Evolutionary conservation across 2,888 invertebrate genomes (phyloP).

Genomic region (Polydrusus cervinus): DNA sequence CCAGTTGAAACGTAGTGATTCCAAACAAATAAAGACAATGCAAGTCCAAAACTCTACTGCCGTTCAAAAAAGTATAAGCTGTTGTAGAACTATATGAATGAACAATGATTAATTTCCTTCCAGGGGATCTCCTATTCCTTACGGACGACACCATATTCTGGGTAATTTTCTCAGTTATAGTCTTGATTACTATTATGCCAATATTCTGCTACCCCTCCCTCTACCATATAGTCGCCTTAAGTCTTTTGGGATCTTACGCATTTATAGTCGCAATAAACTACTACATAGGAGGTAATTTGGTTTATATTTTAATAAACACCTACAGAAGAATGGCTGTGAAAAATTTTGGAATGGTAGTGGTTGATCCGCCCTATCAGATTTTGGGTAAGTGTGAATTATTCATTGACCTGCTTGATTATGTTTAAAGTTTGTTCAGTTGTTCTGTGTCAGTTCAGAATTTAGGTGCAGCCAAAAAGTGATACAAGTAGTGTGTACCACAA

Average conservation of each 20-base stretch:
- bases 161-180: slow-evolving; percentile 73
- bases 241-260: slow-evolving; percentile 79
- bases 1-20: too few relatives aligned
- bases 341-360: slow-evolving; percentile 75
- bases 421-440: too few relatives aligned
- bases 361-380: slow-evolving; percentile 77
- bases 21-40: too few relatives aligned
- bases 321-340: slow-evolving; percentile 77
- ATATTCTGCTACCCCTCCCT: slow-evolving; percentile 59
- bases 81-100: background rate
- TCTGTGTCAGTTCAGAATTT: too few relatives aligned
- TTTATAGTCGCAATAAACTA: slow-evolving; percentile 78
- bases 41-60: too few relatives aligned
- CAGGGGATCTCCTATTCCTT: slow-evolving; percentile 72
- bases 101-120: slow-evolving; percentile 60
- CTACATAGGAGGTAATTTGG: slow-evolving; percentile 78
- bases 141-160: slow-evolving; percentile 78
- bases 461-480: too few relatives aligned
- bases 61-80: too few relatives aligned
- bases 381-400: slow-evolving; percentile 74
- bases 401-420: too few relatives aligned
- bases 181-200: slow-evolving; percentile 62
- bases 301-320: slow-evolving; percentile 80
- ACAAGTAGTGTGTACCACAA: too few relatives aligned
- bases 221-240: slow-evolving; percentile 77